Percentiles rank a stretch among this genome's conserved stretches.
phyloP scores from a whole-genome alignment of 1,140 invertebrate genomes.

The Ptiloglossa arizonensis region DNA sequence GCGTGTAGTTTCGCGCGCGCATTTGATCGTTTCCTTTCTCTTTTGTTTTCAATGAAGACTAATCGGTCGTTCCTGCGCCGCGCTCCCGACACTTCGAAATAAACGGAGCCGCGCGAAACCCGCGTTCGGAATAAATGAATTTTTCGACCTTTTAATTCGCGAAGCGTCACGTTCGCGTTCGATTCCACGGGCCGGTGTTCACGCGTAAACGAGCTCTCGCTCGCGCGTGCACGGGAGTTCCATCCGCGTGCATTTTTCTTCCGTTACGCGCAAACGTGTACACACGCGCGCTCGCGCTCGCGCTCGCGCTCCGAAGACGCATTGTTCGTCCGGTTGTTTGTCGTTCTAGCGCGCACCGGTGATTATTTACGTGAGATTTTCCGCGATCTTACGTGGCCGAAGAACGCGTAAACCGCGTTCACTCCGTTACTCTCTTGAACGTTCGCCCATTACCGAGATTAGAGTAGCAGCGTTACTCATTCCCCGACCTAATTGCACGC shows the following conservation, averaged over 20 bases:
- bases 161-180: too few relatives aligned
- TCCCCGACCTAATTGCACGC: conserved; percentile 50
- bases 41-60: conserved; percentile 66
- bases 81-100: conserved; percentile 45
- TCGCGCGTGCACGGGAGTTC: too few relatives aligned
- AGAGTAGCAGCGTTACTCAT: conserved; percentile 50
- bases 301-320: background rate
- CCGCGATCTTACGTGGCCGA: conserved; percentile 11
- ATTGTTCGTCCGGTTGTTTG: background rate
- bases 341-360: background rate
- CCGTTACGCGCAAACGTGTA: too few relatives aligned
- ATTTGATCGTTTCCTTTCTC: conserved; percentile 66
- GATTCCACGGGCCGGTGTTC: too few relatives aligned
- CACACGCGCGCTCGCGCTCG: too few relatives aligned
- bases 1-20: conserved; percentile 51
- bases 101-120: conserved; percentile 29
- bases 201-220: too few relatives aligned
- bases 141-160: conserved; percentile 21
- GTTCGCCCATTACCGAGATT: conserved; percentile 48
- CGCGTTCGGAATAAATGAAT: conserved; percentile 50
- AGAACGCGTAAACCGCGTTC: conserved; percentile 1
- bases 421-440: conserved; percentile 36
- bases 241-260: background rate
- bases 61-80: conserved; percentile 57
- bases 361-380: conserved; percentile 15